These are phyloP conservation scores for Solea senegalensis DNA, from an alignment of 2,113 vertebrate genomes.

Conservation along the genomic window DNA sequence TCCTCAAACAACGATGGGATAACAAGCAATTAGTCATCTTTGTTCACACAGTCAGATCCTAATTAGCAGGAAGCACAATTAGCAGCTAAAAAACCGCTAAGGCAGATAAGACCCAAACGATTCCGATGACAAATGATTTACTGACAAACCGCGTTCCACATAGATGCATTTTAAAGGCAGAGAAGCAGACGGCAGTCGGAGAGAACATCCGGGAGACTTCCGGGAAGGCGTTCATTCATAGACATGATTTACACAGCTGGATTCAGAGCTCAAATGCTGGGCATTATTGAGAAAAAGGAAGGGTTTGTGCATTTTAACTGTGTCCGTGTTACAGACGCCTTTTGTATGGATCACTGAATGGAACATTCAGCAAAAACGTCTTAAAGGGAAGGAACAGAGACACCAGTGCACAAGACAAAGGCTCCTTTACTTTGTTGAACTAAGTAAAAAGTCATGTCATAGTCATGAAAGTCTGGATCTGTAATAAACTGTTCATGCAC, in stretches of 20 bases:
- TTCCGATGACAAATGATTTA: conserved; percentile 45
- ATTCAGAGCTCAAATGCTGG: neutral
- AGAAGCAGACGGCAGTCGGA: neutral
- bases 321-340: too few relatives aligned
- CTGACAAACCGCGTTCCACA: conserved; percentile 1
- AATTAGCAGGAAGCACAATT: conserved; percentile 57
- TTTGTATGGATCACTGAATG: too few relatives aligned
- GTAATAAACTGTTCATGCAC: too few relatives aligned
- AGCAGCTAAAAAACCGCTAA: conserved; percentile 34
- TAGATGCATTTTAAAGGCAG: conserved; percentile 30
- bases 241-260: neutral
- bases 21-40: conserved; percentile 51
- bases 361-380: too few relatives aligned
- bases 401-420: too few relatives aligned
- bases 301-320: too few relatives aligned
- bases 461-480: too few relatives aligned
- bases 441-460: too few relatives aligned
- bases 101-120: conserved; percentile 39
- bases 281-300: too few relatives aligned
- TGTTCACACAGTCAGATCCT: conserved; percentile 56
- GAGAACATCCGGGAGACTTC: neutral
- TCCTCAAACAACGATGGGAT: conserved; percentile 20
- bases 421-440: too few relatives aligned
- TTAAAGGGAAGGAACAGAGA: too few relatives aligned
- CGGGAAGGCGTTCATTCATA: neutral